Conservation (phyloP, 2,888 invertebrate genomes). For the Formica aserva region DNA sequence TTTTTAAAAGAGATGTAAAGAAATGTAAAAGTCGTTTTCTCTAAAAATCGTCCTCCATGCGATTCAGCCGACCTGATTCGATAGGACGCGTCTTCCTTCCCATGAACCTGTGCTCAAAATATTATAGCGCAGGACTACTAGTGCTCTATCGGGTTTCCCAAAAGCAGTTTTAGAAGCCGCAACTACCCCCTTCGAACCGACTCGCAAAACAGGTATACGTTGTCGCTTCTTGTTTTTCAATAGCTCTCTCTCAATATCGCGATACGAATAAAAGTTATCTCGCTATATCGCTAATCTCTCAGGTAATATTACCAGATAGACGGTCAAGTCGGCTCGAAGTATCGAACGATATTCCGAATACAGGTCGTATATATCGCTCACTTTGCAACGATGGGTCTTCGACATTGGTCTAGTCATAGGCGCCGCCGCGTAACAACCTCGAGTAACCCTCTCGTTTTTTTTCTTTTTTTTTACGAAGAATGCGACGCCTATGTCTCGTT, state of each 20-base stretch:
- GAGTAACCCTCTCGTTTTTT: neutral
- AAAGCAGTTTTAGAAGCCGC: conserved; percentile 66
- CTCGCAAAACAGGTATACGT: neutral
- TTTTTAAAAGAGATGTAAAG: neutral
- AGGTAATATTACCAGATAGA: conserved; percentile 4
- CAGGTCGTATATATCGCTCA: conserved; percentile 37
- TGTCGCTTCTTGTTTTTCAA: conserved; percentile 6
- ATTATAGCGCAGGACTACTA: conserved; percentile 54
- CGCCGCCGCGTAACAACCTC: conserved; percentile 55
- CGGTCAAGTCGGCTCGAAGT: conserved; percentile 58
- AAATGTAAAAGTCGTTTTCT: neutral
- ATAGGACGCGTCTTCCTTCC: conserved; percentile 18
- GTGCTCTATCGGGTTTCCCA: conserved; percentile 59
- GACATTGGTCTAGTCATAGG: conserved; percentile 62
- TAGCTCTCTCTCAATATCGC: neutral
- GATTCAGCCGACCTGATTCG: conserved; percentile 40
- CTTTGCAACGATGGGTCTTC: conserved; percentile 63
- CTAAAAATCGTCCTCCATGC: neutral
- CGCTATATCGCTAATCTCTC: neutral
- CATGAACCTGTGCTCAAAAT: conserved; percentile 62
- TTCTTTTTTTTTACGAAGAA: neutral
- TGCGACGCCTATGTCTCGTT: conserved; percentile 71
- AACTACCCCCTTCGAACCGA: conserved; percentile 54
- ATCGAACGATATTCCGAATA: conserved; percentile 59
- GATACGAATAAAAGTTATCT: conserved; percentile 22